These are phyloP conservation scores for Melitaea cinxia DNA, from an alignment of 1,140 invertebrate genomes.

Conservation along the genomic window DNA sequence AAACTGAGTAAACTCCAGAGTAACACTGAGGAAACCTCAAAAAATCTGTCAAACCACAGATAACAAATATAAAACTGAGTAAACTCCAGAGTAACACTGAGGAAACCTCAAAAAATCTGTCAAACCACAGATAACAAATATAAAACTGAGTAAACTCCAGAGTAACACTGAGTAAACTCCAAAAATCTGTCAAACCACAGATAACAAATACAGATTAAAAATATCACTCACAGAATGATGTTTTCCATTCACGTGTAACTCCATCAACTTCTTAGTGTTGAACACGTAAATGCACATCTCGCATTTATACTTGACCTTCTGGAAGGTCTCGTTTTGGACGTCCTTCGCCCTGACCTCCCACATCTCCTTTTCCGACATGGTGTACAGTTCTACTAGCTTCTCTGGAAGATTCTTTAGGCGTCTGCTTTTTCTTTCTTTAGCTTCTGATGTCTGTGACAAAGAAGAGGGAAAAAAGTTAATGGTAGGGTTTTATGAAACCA, in stretches of 20 bases:
- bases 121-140: too few species aligned
- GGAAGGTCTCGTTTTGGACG: constrained; percentile 45
- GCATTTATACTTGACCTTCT: constrained; percentile 53
- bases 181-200: neutral
- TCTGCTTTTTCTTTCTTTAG: constrained; percentile 26
- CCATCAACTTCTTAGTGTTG: constrained; percentile 51
- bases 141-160: too few species aligned
- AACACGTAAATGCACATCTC: constrained; percentile 52
- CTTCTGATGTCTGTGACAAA: neutral
- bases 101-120: too few species aligned
- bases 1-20: too few species aligned
- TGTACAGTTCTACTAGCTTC: constrained; percentile 54
- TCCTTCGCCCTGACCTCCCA: constrained; percentile 47
- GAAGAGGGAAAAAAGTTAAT: neutral
- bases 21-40: too few species aligned
- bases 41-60: too few species aligned
- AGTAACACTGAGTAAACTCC: too few species aligned
- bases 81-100: too few species aligned
- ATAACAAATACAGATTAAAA: neutral
- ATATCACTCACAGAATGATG: constrained; percentile 52
- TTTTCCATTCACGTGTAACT: constrained; percentile 55
- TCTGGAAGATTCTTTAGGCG: constrained; percentile 57
- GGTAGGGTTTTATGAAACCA: too few species aligned
- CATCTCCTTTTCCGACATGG: constrained; percentile 65
- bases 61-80: too few species aligned